Conservation (phyloP, 2,113 vertebrate genomes). For the Daubentonia madagascariensis region DNA sequence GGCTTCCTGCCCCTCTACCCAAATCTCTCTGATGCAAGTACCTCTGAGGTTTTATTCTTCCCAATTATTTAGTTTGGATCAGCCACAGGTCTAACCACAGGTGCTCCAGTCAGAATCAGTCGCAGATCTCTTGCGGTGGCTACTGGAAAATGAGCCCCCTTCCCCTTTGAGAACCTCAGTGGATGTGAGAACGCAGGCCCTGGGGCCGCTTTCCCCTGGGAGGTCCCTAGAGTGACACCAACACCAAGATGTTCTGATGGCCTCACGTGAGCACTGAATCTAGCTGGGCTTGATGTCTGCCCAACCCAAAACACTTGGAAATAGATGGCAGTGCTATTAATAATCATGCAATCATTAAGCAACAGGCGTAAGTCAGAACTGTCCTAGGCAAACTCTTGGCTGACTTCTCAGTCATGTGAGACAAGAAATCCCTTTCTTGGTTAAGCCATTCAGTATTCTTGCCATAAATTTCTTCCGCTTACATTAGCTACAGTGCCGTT, state of each 20-base stretch:
- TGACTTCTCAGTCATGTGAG: not conserved
- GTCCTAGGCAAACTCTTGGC: not conserved
- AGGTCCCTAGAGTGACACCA: not conserved
- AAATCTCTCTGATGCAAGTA: not conserved
- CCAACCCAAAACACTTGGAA: not conserved
- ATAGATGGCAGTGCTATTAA: not conserved
- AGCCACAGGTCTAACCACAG: not conserved
- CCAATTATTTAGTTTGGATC: not conserved
- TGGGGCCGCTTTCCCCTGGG: accelerated
- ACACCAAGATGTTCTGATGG: not conserved
- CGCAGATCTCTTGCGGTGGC: not conserved
- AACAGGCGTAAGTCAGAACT: not conserved
- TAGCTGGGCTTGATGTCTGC: not conserved
- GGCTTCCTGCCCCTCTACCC: not conserved
- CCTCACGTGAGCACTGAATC: accelerated
- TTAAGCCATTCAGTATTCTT: not conserved
- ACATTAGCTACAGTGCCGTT: not conserved
- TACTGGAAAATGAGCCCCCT: not conserved
- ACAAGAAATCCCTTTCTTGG: not conserved
- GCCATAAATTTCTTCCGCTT: not conserved
- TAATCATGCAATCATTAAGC: not conserved
- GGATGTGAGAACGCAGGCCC: not conserved
- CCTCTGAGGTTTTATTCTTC: not conserved
- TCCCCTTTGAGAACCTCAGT: not conserved
- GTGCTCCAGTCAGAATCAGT: not conserved